These are phyloP conservation scores for Trachelus tabidus DNA, from an alignment of 2,888 invertebrate genomes.

Conservation along the genomic window DNA sequence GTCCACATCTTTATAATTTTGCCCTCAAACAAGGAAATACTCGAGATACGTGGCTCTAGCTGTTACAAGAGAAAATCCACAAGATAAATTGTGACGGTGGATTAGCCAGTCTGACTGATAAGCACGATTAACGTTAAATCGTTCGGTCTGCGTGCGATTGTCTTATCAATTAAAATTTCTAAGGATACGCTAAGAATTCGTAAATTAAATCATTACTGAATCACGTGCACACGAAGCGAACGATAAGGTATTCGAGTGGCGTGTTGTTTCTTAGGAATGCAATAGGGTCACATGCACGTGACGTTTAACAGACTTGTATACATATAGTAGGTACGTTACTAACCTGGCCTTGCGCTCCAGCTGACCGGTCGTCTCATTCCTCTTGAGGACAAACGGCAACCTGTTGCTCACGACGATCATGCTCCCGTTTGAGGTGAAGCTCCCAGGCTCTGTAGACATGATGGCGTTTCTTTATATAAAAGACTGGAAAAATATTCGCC, in stretches of 20 bases:
- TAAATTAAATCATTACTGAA: background rate
- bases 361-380: conserved; percentile 77
- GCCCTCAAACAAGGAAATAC: background rate
- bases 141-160: background rate
- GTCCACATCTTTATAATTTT: background rate
- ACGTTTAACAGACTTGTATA: background rate
- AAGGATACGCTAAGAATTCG: background rate
- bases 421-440: conserved; percentile 70
- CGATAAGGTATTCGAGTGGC: conserved; percentile 2
- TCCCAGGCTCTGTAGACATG: conserved; percentile 56
- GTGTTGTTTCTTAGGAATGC: background rate
- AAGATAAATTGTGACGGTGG: background rate
- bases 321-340: conserved; percentile 42
- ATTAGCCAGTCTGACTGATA: background rate
- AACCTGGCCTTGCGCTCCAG: conserved; percentile 88
- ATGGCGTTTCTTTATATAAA: conserved; percentile 21
- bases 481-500: background rate
- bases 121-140: background rate
- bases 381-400: conserved; percentile 85
- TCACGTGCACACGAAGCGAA: background rate
- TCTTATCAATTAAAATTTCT: background rate
- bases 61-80: background rate
- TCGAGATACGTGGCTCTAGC: background rate
- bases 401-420: conserved; percentile 94
- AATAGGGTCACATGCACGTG: background rate